Percentiles rank a stretch among this genome's conserved stretches.
Conservation (phyloP, 1,140 invertebrate species). For the Drosophila ananassae region DNA sequence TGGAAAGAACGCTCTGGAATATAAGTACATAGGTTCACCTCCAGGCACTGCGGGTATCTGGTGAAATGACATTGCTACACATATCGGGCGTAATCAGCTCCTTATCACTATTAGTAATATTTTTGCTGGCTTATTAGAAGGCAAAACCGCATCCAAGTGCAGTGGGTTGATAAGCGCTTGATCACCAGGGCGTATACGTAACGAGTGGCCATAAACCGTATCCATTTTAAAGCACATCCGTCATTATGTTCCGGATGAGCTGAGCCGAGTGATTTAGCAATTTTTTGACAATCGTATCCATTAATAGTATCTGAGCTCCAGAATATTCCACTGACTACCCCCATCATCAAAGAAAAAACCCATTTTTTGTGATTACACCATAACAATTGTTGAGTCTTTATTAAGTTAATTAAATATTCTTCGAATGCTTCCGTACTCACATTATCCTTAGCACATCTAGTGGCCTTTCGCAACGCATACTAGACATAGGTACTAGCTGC, state of each 20-base stretch:
- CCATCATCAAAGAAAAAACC: conserved; percentile 15
- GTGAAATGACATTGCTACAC: conserved; percentile 25
- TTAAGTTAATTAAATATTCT: conserved; percentile 76
- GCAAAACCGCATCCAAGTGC: conserved; percentile 48
- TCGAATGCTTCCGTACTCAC: conserved; percentile 33
- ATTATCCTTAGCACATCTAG: conserved; percentile 34
- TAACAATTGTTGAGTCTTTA: conserved; percentile 80
- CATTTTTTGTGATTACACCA: conserved; percentile 48
- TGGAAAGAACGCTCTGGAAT: conserved; percentile 40
- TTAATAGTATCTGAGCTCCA: conserved; percentile 13
- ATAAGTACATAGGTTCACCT: neutral
- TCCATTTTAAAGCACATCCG: conserved; percentile 7
- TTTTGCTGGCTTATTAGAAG: conserved; percentile 13
- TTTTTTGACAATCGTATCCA: conserved; percentile 4
- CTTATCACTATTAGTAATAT: conserved; percentile 26
- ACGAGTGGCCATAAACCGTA: conserved; percentile 15
- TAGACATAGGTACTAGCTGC: neutral
- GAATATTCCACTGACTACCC: conserved; percentile 23
- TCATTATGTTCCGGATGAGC: conserved; percentile 40
- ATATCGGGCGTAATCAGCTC: conserved; percentile 33
- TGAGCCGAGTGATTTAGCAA: conserved; percentile 20
- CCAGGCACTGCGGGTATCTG: conserved; percentile 4
- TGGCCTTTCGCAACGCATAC: conserved; percentile 3
- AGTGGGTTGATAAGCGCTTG: conserved; percentile 29
- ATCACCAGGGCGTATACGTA: conserved; percentile 40